Evolutionary conservation across 2,888 invertebrate species (phyloP), one percentile per base, ranked within the genome.

Genomic region (Piscicola geometra): DNA sequence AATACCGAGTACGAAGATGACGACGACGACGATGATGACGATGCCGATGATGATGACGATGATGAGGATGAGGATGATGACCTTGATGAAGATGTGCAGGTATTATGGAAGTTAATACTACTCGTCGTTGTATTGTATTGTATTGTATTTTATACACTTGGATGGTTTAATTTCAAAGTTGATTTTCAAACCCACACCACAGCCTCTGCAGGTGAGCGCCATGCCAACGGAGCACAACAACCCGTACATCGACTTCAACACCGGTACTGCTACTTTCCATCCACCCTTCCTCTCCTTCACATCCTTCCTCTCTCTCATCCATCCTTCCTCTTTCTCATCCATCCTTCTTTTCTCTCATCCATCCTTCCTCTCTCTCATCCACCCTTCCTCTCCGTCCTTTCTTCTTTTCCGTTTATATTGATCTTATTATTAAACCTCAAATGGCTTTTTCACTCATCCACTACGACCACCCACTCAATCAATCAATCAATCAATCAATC

Each of bases 1-100:
- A 72, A 56, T 25, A 56, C 56, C 30, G 56, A 33, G 0, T 41
- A 75, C 18, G 75, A 75, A 15, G 70, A 75, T 0, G 70, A 75
- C 56, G 75, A 75, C 15, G 75, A 74, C n/a, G 64, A 41, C 9
- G 67, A 66, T 74, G 67, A 64, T 9, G 74, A 66, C 15, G 66
- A 74, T 15, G 74, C 52, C 21, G 70, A 75, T 0, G 68, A 33
- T 12, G 60, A 56, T 15, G 60, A 56, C 2, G 60, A 56, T 56
- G 72, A 35, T 32, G 72, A 72, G 1, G 56, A 56, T 30, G 72
- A 72, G 9, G 28, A 28, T 18, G 72, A 35, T n/a, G 72, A 56
- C 5, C 28, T 33, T 2, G 41, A 67, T 47, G 25, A 74, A 50
- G 18, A 36, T 25, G 30, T 9, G 35, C 67, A 68, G 33, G 56